Base-by-base conservation (phyloP, 2,113 vertebrate species). In the Trematomus loennbergii region DNA sequence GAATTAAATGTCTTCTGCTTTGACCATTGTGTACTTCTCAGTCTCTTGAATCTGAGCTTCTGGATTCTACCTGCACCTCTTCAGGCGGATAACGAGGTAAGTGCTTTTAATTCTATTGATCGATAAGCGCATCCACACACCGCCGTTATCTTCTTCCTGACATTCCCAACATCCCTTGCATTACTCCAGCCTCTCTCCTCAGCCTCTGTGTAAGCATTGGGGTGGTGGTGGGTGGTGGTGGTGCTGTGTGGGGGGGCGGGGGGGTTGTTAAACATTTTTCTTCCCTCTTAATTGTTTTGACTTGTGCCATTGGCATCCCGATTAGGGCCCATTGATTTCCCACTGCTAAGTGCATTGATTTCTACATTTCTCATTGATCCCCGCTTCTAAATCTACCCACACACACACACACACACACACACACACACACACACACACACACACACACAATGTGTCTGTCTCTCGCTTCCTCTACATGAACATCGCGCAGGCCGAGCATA, bases 291-390 rank as follows among this genome's bases (percentile, higher is more conserved):
- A 98, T 97, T 98, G 97, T 97, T 98, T 97, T 97, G 96, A 97
- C 96, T 96, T 96, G 95, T 96, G 96, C 96, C 96, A 98, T 97
- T 95, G 97, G 96, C 97, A 97, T 97, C 96, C 96, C 97, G 97
- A 98, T 98, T 98, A 98, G 97, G 89, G 94, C 91, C 93, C 96
- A 97, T 98, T 95, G 97, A 98, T 97, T 97, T 96, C 96, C 95
- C 96, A 95, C 96, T 92, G 96, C 96, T 96, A 96, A 96, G 96
- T 96, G 96, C 96, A 97, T 98, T 96, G 97, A 98, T 97, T 97
- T 97, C 96, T 97, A 96, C 97, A 96, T 97, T 97, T 97, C 97
- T 96, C 96, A 98, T 97, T 97, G 97, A 98, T 97, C 96, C 95
- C 77, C 36, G 76, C 96, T 96, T 96, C 96, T 98, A 97, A 97